phyloP scores from a whole-genome alignment of 2,113 vertebrate species.

The Irena cyanogastra region DNA sequence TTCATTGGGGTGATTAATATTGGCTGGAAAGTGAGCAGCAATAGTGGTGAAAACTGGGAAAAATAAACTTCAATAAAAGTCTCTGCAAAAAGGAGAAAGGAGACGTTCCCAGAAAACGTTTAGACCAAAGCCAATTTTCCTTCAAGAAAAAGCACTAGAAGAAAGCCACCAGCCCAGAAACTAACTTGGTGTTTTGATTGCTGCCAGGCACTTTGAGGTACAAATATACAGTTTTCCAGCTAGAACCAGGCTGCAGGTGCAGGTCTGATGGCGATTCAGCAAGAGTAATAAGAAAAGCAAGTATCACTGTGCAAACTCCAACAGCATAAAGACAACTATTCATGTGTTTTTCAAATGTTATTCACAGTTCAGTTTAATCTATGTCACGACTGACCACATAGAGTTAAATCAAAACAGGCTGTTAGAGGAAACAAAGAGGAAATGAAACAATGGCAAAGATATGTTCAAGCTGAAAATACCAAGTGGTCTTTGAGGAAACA shows the following conservation, averaged over 20 bases:
- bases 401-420: constrained; percentile 40
- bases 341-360: neutral
- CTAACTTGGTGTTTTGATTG: neutral
- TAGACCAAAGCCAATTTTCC: constrained; percentile 36
- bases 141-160: neutral
- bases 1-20: neutral
- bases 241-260: neutral
- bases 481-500: constrained; percentile 29
- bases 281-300: neutral
- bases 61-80: constrained; percentile 39
- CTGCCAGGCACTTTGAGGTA: neutral
- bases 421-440: constrained; percentile 31
- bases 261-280: neutral
- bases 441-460: constrained; percentile 48
- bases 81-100: neutral
- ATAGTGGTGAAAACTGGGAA: constrained; percentile 31
- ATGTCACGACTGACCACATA: neutral
- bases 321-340: neutral
- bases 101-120: neutral
- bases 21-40: constrained; percentile 8
- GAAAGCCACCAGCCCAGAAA: neutral
- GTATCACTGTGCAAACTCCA: neutral
- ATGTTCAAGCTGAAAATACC: constrained; percentile 41
- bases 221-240: neutral
- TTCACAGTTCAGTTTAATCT: neutral